These are phyloP conservation scores for Galaxea fascicularis DNA, from an alignment of 92 coral and sea anemone genomes.

Conservation along the genomic window DNA sequence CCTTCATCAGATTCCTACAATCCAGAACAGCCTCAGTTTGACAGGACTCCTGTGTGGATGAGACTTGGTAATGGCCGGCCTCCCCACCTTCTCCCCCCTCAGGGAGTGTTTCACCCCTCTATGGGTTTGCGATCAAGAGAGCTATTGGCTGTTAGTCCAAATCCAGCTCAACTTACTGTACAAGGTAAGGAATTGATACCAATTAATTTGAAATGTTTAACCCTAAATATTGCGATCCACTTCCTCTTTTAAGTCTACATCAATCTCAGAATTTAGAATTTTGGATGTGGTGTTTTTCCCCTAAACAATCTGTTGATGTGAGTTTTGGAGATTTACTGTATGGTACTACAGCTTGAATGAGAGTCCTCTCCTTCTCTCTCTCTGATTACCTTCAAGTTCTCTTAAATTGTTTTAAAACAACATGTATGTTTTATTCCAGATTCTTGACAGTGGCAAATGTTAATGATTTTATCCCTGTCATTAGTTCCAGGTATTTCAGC, in stretches of 20 bases:
- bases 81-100: slow-evolving; percentile 61
- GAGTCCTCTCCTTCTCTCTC: too few species aligned
- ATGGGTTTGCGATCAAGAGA: slow-evolving; percentile 72
- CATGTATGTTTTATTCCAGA: too few species aligned
- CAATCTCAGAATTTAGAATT: too few species aligned
- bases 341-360: too few species aligned
- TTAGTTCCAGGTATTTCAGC: slow-evolving; percentile 32
- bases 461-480: background rate
- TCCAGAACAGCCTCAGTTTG: slow-evolving; percentile 99
- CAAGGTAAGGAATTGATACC: slow-evolving; percentile 56
- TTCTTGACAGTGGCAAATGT: background rate
- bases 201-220: too few species aligned
- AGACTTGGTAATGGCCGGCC: slow-evolving; percentile 90
- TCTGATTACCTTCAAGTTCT: too few species aligned
- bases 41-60: slow-evolving; percentile 94
- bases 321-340: too few species aligned
- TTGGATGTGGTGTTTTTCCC: too few species aligned
- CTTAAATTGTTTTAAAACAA: too few species aligned
- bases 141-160: slow-evolving; percentile 70
- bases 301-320: too few species aligned
- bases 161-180: slow-evolving; percentile 72
- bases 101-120: slow-evolving; percentile 66
- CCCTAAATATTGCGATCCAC: too few species aligned
- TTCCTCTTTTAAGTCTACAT: too few species aligned
- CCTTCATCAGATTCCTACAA: slow-evolving; percentile 82